Evolutionary conservation across 1,140 invertebrate genomes (phyloP), one percentile per base, ranked within the genome.

Genomic region (Drosophila athabasca): DNA sequence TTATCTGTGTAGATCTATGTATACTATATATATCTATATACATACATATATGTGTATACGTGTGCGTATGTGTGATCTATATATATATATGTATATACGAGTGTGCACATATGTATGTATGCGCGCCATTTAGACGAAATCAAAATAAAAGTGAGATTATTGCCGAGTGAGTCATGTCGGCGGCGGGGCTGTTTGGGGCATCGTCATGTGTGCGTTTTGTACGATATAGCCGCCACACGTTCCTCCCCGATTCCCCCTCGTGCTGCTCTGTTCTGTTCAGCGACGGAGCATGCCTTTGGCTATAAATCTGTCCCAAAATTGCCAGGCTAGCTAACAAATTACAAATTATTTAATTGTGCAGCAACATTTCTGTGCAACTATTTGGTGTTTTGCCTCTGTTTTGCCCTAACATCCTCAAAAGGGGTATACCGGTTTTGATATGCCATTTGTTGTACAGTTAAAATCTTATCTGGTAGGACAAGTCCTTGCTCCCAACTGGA

Each of bases 121-220:
- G 45, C 58, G 66, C 44, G 50, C 53, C 61, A 64, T 76, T 68
- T 80, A 70, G 66, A 85, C 60, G 73, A 88, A 88, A 83, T 85
- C 80, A 80, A 85, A 90, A 90, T 81, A 85, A 90, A 90, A 90
- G 85, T 82, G 72, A 89, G 78, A 90, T 88, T 88, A 82, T 88
- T 88, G 76, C 79, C 66, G 83, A 62, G 76, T 90, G 85, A 90
- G 75, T 90, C 85, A 90, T 53, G 55, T 74, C 52, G 53, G 29
- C 26, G 66, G 41, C 31, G 31, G 31, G 31, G 9, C 31, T 39
- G 35, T 39, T 39, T 66, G 61, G 35, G 67, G 69, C 78, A 80
- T 76, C 80, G 62, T 83, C 79, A 76, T 79, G 62, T 73, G 69
- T 60, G 62, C 70, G 58, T 35, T 44, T 29, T 46, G 29, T 43